A percentile compares a stretch with the other conserved stretches of the same genome.
These are phyloP conservation scores for Rhinolophus sinicus DNA, from an alignment of 2,113 vertebrate species.

Conservation along the genomic window DNA sequence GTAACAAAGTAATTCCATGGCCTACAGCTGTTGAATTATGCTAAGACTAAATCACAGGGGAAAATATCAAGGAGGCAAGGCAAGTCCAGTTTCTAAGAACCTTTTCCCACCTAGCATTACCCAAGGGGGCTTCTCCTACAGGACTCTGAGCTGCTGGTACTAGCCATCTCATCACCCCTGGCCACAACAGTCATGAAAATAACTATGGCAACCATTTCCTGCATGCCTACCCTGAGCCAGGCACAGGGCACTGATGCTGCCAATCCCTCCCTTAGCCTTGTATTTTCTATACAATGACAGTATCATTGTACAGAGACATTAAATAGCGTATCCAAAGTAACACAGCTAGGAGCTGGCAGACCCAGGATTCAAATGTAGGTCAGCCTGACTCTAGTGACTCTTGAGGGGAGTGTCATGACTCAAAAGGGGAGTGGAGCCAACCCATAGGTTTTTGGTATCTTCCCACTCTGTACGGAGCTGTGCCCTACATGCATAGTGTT, in stretches of 20 bases:
- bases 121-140: not conserved
- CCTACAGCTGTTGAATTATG: slow-evolving; percentile 11
- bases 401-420: not conserved
- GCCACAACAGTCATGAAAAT: not conserved
- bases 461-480: not conserved
- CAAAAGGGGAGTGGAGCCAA: not conserved
- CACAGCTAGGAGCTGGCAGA: not conserved
- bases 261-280: not conserved
- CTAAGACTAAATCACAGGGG: not conserved
- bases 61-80: not conserved
- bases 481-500: not conserved
- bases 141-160: not conserved
- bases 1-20: slow-evolving; percentile 49
- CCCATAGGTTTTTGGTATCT: not conserved
- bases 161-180: not conserved
- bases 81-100: not conserved
- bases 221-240: not conserved
- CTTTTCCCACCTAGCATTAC: not conserved
- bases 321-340: not conserved
- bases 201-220: not conserved
- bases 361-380: not conserved
- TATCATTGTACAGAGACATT: not conserved
- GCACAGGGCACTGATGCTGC: not conserved
- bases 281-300: not conserved
- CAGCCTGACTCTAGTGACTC: not conserved